A percentile compares a stretch with the other conserved stretches of the same genome.
phyloP scores from a whole-genome alignment of 2,113 vertebrate genomes.

The Malurus melanocephalus region DNA sequence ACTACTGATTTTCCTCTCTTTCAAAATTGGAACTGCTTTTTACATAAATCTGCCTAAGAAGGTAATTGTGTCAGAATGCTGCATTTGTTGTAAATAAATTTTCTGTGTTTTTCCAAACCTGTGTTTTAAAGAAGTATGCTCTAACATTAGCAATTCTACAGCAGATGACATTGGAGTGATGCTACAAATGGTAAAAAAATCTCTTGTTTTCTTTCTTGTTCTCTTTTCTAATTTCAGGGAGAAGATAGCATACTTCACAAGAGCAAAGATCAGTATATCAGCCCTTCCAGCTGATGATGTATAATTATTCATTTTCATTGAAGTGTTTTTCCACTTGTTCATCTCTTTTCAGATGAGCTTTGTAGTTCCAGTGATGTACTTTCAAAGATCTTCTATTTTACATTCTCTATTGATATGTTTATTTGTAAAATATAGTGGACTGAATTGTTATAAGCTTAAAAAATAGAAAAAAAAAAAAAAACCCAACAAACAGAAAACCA shows the following conservation, averaged over 20 bases:
- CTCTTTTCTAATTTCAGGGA: constrained; percentile 65
- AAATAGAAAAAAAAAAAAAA: background rate
- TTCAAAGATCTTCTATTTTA: constrained; percentile 60
- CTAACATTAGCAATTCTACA: background rate
- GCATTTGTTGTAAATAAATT: background rate
- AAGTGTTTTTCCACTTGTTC: constrained; percentile 37
- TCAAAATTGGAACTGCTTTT: background rate
- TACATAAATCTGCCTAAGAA: background rate
- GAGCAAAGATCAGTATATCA: constrained; percentile 82
- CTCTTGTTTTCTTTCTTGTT: background rate
- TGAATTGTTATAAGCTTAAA: constrained; percentile 54
- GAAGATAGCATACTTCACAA: constrained; percentile 86
- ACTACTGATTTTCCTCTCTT: background rate
- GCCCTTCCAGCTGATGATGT: constrained; percentile 82
- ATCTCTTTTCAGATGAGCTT: constrained; percentile 58
- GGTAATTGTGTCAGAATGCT: background rate
- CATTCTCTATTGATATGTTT: constrained; percentile 41
- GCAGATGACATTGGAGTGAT: background rate
- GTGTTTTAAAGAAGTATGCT: background rate
- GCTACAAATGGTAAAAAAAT: background rate
- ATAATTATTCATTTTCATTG: constrained; percentile 49
- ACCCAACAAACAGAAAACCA: constrained; percentile 41
- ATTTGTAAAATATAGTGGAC: constrained; percentile 69
- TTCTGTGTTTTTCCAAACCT: background rate
- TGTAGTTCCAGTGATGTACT: constrained; percentile 48